Evolutionary conservation across 2,888 invertebrate genomes (phyloP).

Genomic region (Drosophila sordidula): DNA sequence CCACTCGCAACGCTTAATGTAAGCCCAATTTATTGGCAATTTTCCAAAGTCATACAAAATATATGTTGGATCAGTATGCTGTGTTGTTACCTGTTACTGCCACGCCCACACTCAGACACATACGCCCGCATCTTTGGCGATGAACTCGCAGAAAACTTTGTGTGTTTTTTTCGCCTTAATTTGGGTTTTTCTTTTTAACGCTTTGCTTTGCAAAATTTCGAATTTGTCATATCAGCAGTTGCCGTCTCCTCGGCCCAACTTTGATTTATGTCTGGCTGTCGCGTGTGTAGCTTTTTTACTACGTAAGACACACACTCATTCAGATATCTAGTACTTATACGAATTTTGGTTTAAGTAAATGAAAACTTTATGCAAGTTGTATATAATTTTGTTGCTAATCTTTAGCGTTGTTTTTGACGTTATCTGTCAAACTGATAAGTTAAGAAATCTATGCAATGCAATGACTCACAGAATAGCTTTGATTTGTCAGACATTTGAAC

Average conservation of each 20-base stretch:
- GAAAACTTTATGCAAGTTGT: conserved; percentile 26
- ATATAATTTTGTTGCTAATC: conserved; percentile 1
- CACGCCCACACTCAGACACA: conserved; percentile 28
- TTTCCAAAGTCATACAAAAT: conserved; percentile 40
- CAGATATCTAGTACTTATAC: conserved; percentile 1
- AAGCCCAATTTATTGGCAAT: conserved; percentile 73
- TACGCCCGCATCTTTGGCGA: conserved; percentile 28
- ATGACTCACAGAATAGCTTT: conserved; percentile 6
- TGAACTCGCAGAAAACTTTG: conserved; percentile 51
- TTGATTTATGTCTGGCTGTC: conserved; percentile 44
- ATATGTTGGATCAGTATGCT: conserved; percentile 23
- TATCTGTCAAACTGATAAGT: conserved; percentile 28
- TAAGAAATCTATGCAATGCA: neutral
- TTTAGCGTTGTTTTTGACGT: conserved; percentile 14
- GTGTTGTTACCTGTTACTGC: conserved; percentile 4
- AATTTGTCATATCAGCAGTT: conserved; percentile 57
- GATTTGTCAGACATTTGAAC: neutral
- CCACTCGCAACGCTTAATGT: conserved; percentile 43
- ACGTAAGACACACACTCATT: conserved; percentile 11
- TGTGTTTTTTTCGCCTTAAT: neutral
- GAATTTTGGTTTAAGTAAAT: conserved; percentile 15
- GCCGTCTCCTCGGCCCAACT: conserved; percentile 20
- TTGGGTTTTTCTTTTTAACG: conserved; percentile 1
- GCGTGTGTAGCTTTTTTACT: conserved; percentile 15
- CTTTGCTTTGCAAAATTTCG: conserved; percentile 24